Conservation (phyloP, 1,140 invertebrate species). For the Hyphantria cunea region DNA sequence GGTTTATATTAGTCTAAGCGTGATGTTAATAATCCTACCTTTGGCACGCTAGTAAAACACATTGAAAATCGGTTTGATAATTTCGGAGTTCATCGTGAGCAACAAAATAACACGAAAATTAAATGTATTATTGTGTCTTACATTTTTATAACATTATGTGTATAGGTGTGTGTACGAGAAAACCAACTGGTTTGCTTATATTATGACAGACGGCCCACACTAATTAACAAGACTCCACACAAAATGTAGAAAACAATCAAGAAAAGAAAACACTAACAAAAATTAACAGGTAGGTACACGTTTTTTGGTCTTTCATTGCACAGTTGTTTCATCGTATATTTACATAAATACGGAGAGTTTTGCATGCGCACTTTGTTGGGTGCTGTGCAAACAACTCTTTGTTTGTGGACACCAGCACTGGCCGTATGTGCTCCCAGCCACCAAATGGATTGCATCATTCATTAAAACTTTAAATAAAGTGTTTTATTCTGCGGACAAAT, state of each 20-base stretch:
- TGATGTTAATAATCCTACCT: too few relatives aligned
- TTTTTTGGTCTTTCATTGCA: constrained; percentile 53
- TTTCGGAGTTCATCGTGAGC: too few relatives aligned
- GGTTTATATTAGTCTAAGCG: too few relatives aligned
- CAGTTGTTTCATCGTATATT: constrained; percentile 63
- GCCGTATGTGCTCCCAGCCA: constrained; percentile 33
- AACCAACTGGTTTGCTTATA: too few relatives aligned
- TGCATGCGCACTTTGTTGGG: constrained; percentile 63
- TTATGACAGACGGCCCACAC: not conserved
- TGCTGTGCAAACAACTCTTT: constrained; percentile 54
- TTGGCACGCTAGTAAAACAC: too few relatives aligned
- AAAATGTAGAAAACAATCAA: constrained; percentile 33
- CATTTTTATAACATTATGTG: too few relatives aligned
- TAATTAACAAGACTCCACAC: constrained; percentile 6
- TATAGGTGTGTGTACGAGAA: too few relatives aligned
- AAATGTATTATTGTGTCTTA: too few relatives aligned
- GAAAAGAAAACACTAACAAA: constrained; percentile 50
- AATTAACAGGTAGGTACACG: constrained; percentile 55
- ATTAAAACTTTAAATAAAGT: constrained; percentile 33
- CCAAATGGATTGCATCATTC: constrained; percentile 57
- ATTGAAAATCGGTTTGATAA: too few relatives aligned
- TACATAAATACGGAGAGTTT: constrained; percentile 63
- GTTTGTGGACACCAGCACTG: constrained; percentile 43
- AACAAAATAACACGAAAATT: too few relatives aligned
- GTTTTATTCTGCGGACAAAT: too few relatives aligned